phyloP scores from a whole-genome alignment of 2,888 invertebrate genomes.

The Nasonovia ribisnigri region DNA sequence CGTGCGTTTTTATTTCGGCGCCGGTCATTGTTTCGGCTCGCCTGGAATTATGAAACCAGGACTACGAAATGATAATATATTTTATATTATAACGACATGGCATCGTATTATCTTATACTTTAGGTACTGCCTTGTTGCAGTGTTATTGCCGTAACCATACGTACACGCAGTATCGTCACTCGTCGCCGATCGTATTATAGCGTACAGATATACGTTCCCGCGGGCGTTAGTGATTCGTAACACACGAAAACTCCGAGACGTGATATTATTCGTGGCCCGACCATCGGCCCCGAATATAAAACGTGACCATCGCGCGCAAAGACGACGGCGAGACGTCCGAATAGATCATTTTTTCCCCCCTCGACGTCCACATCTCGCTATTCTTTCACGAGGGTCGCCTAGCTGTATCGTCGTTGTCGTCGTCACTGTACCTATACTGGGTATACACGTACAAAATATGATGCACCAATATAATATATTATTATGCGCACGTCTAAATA shows the following conservation, averaged over 20 bases:
- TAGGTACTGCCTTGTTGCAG: neutral
- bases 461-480: neutral
- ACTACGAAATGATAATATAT: neutral
- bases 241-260: slow-evolving; percentile 55
- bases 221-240: slow-evolving; percentile 43
- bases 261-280: slow-evolving; percentile 50
- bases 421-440: neutral
- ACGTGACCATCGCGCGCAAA: slow-evolving; percentile 36
- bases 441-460: neutral
- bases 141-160: neutral
- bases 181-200: neutral
- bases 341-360: slow-evolving; percentile 7
- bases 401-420: neutral
- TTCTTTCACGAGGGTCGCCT: neutral
- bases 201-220: neutral
- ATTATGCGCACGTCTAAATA: slow-evolving; percentile 5
- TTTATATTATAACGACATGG: neutral
- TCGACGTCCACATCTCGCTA: neutral
- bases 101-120: neutral
- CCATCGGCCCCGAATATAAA: slow-evolving; percentile 30
- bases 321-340: neutral
- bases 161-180: neutral
- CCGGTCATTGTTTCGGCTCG: neutral
- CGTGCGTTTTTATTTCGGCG: neutral
- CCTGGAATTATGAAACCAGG: neutral